Evolutionary conservation across 37 sponge, comb jelly and placozoan genomes (phyloP), one percentile per base, ranked within the genome.

Genomic region (Spongia lamella): DNA sequence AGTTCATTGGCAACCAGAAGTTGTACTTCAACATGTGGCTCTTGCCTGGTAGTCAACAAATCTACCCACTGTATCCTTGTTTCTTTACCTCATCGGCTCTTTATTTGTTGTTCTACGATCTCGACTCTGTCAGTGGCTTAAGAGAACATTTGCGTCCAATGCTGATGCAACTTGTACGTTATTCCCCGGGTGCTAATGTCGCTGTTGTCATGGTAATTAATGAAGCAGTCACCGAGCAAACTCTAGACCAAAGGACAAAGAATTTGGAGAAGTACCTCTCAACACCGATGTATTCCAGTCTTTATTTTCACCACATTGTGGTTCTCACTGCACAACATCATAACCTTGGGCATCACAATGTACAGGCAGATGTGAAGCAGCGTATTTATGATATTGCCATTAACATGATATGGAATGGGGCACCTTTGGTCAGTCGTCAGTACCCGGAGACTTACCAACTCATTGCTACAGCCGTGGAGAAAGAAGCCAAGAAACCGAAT

Each of bases 21-120:
- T 39, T 86, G 15, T 50, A 71, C 47, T 90, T 90, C 80, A 85
- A 82, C 56, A 90, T 87, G 20, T 82, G 86, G 80, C 29, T 90
- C 16, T 20, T 90, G 3, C 84, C 84, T 7, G 78, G 82, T 60
- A 55, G 35, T 50, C 36, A 37, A 19, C 62, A 78, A 13, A 67
- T 32, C 52, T 63, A 36, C 26, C 70, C 72, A 37, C 38, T 87
- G 35, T 92, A 80, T 61, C 84, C 84, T 17, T 92, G 88, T 34
- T 76, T 87, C 73, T 92, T 86, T 62, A 80, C 75, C 3, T 31
- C 78, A 43, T 60, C 67, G 61, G 88, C 88, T 9, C 79, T 92
- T 52, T 87, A 83, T 61, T 58, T 86, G 39, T 53, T 92, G 5
- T 68, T 86, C n/a, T 77, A 77, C 73, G 91, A 90, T 35, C 43